Evolutionary conservation across 2,113 vertebrate species (phyloP), one percentile per base, ranked within the genome.

Genomic region (Hemichromis elongatus): DNA sequence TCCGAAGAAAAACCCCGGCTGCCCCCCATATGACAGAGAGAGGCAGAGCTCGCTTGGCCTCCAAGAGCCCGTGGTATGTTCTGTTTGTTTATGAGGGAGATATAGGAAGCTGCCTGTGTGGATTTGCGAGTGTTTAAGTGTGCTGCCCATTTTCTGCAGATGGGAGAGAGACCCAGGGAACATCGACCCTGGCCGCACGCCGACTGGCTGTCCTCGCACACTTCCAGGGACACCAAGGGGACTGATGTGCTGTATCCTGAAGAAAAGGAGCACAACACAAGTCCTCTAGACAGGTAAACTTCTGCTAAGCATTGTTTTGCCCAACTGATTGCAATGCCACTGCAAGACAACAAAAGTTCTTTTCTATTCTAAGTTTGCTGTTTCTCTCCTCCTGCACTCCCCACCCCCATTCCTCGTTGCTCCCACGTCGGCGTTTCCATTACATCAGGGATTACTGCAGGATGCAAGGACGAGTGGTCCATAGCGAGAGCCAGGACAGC

Each of bases 191-290:
- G 88, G 57, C 78, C 75, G 3, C 90, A 77, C 6, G 26, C 93
- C 63, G 89, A 88, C 73, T 93, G 94, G 93, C 47, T 88, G 82
- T 82, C 90, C 81, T 90, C 91, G 7, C 78, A 82, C 59, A 90
- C 96, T 47, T 95, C 70, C 95, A 97, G 82, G 84, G 83, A 86
- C 82, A 52, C 18, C 30, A 50, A 40, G 50, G 95, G 95, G 85
- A 92, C 89, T 0, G 96, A 97, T 81, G 95, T 96, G 84, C 92
- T 97, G 89, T 97, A 96, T 89, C 96, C 97, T 0, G 97, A 97
- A 42, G 96, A 95, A 33, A 94, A 92, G 3, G 95, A 96, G 88
- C 96, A 95, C 42, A 90, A 94, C 45, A 86, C 89, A 28, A 84
- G 96, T 87, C 95, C 95, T 16, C 88, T 91, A 82, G 96, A 83